phyloP scores from a whole-genome alignment of 2,113 vertebrate genomes.

The Uria aalge region DNA sequence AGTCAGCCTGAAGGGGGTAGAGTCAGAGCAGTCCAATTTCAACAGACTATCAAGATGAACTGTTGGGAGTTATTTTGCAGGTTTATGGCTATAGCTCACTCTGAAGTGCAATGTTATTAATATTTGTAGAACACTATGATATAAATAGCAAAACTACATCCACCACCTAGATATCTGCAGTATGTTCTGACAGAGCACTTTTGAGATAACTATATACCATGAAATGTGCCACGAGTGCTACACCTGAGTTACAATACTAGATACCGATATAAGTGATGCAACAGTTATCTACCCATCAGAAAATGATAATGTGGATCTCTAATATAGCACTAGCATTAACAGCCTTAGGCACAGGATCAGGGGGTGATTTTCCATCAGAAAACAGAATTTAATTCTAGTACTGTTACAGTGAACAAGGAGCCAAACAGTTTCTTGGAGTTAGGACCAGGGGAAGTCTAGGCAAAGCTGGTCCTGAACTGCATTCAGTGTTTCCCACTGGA shows the following conservation, averaged over 20 bases:
- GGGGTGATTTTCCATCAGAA: background rate
- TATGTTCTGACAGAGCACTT: background rate
- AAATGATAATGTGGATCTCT: background rate
- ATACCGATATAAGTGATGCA: background rate
- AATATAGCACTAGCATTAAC: background rate
- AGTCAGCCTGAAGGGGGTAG: slow-evolving; percentile 17
- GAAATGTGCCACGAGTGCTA: background rate
- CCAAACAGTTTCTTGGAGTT: background rate
- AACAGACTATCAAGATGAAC: slow-evolving; percentile 51
- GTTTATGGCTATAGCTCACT: slow-evolving; percentile 1
- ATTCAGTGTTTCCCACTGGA: slow-evolving; percentile 1
- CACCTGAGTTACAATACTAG: background rate
- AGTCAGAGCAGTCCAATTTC: slow-evolving; percentile 38
- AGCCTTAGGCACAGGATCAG: background rate
- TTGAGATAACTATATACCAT: background rate
- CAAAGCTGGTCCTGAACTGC: background rate
- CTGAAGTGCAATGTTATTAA: background rate
- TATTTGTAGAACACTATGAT: background rate
- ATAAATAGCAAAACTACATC: slow-evolving; percentile 36
- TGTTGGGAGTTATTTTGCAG: slow-evolving; percentile 35
- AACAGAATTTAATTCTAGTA: background rate
- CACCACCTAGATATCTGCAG: background rate
- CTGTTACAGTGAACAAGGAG: background rate
- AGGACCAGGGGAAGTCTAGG: background rate
- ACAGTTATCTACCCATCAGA: background rate